Evolutionary conservation across 2,888 invertebrate genomes (phyloP), one percentile per base, ranked within the genome.

Genomic region (Acleris emargana): DNA sequence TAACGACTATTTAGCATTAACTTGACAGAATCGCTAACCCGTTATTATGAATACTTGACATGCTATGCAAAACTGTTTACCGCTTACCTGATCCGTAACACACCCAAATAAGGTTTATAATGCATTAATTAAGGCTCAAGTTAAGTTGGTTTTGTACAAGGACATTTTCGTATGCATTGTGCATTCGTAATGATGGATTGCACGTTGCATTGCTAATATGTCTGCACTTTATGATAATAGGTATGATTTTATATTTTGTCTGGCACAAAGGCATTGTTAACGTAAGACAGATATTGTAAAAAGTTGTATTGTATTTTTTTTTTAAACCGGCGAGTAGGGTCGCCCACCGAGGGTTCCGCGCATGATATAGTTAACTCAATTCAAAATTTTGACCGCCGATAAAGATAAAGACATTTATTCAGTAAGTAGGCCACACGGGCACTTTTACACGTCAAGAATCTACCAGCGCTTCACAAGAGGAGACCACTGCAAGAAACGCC

Each of bases 131-230:
- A 11, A 45, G 61, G 68, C 43, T 69, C 62, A 47, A 32, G 28
- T 64, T 67, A 62, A 55, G 59, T 54, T 71, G 70, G 68, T 68
- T 20, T 52, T 64, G 67, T 69, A 67, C 61, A 82, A 84, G 83
- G 83, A 83, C 84, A 83, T 81, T 82, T 80, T 78, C 73, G 78
- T 78, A 73, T 77, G 72, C 75, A 74, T 71, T 70, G 75, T 74
- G 80, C 77, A 79, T 84, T 80, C 81, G 84, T 83, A 86, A 83
- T 83, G 81, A 82, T 79, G 80, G 77, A 81, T 81, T 79, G 82
- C 78, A 74, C 74, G 73, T 73, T 78, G 87, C 86, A 85, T 86
- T 72, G 73, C 76, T 84, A 86, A 85, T 85, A 72, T 54, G 64
- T 47, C 20, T 71, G 71, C 71, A 71, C 64, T 74, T 71, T 71